phyloP scores from a whole-genome alignment of 2,113 vertebrate genomes.

The Myodes glareolus region DNA sequence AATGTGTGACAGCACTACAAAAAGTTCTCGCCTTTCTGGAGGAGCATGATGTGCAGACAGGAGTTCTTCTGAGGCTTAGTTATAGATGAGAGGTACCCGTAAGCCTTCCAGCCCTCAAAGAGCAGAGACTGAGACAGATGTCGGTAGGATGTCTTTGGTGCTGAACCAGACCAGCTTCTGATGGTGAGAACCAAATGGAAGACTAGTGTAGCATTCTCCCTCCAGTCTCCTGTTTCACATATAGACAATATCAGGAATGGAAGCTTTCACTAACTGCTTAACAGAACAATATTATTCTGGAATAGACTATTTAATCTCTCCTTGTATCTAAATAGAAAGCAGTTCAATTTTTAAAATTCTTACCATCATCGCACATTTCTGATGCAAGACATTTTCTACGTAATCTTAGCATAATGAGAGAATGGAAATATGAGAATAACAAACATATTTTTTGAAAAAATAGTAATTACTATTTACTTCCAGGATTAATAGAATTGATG shows the following conservation, averaged over 20 bases:
- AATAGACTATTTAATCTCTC: neutral
- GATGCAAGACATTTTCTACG: neutral
- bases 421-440: neutral
- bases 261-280: neutral
- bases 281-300: neutral
- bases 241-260: neutral
- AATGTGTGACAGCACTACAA: neutral
- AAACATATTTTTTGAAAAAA: neutral
- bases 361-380: neutral
- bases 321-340: neutral
- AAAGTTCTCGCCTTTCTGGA: no score
- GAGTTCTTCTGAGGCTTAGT: neutral
- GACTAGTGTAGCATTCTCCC: neutral
- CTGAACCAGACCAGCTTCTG: neutral
- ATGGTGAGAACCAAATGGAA: neutral
- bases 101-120: neutral
- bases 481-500: neutral
- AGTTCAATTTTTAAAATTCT: neutral
- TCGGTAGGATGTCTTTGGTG: neutral
- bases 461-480: neutral
- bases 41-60: neutral
- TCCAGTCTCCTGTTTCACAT: neutral
- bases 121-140: neutral
- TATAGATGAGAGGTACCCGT: fast-evolving
- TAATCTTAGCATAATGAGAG: neutral